Percentiles rank a stretch among this genome's conserved stretches.
Evolutionary conservation across 2,888 invertebrate genomes (phyloP).

Genomic region (Cataglyphis albicans): DNA sequence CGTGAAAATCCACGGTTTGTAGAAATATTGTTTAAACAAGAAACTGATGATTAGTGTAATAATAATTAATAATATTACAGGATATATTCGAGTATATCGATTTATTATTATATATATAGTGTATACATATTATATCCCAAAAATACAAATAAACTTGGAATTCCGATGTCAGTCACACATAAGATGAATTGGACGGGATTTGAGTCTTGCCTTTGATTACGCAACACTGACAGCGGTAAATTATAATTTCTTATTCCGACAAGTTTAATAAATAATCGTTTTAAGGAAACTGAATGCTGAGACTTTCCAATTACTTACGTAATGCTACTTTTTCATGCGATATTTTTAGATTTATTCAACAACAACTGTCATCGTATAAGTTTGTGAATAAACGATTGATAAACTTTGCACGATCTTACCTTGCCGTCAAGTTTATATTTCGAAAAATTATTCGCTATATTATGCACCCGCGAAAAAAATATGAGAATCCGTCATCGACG

Average conservation of each 20-base stretch:
- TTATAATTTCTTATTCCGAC: not conserved
- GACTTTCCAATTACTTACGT: not conserved
- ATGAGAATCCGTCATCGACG: constrained; percentile 5
- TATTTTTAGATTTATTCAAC: not conserved
- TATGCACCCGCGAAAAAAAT: constrained; percentile 11
- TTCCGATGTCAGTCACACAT: not conserved
- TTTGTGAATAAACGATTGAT: not conserved
- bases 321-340: not conserved
- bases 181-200: constrained; percentile 11
- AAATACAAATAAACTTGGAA: constrained; percentile 10
- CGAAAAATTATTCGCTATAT: constrained; percentile 21
- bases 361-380: not conserved
- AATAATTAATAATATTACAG: constrained; percentile 38
- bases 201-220: not conserved
- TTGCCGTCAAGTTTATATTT: not conserved
- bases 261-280: not conserved
- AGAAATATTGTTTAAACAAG: constrained; percentile 16
- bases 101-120: not conserved
- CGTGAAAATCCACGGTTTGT: not conserved
- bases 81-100: not conserved
- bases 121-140: not conserved
- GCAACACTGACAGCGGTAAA: constrained; percentile 21
- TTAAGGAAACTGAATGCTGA: not conserved
- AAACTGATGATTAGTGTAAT: constrained; percentile 35
- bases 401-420: not conserved